Evolutionary conservation across 2,797 vertebrate genomes (phyloP), one percentile per base, ranked within the genome.

Genomic region (Sarcoramphus papa): DNA sequence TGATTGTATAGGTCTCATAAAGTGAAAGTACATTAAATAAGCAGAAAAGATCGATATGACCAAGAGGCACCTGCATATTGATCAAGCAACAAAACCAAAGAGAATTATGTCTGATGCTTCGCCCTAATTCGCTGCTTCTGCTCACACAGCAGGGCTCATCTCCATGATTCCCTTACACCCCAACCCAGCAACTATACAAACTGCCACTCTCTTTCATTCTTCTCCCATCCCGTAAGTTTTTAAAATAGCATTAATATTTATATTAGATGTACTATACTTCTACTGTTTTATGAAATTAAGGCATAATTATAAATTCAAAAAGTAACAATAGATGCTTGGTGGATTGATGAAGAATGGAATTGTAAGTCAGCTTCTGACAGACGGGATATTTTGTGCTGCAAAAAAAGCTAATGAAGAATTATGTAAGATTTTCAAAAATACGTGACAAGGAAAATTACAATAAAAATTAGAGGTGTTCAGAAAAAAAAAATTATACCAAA

Each of bases 21-120:
- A 96, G 92, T 53, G 25, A 56, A 92, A 89, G 77, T 68, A 91
- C 72, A 91, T 87, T 88, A 96, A 94, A 91, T 70, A 91, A 88
- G 81, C 47, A 90, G 50, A 85, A 91, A 89, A 89, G 37, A 91
- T 95, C 81, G 2, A 88, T 95, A 91, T 30, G 48, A 79, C 37
- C 43, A 86, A 88, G 83, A 95, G 53, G 87, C 37, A 94, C 68
- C 65, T 85, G 57, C 64, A 65, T 91, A 97, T 80, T 75, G 84
- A 95, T 78, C 60, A 74, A 79, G 60, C 56, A 86, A 91, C 21
- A 85, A 93, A 95, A 80, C 22, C 12, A 2, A 50, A 90, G 33
- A n/a, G 56, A 92, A 91, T 13, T 75, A 50, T 21, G 67, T 77
- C 64, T 70, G 48, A 88, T 70, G 79, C 50, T 90, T 91, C 3